These are phyloP conservation scores for Hippopotamyrus pictus DNA, from an alignment of 2,797 vertebrate species.

Conservation along the genomic window DNA sequence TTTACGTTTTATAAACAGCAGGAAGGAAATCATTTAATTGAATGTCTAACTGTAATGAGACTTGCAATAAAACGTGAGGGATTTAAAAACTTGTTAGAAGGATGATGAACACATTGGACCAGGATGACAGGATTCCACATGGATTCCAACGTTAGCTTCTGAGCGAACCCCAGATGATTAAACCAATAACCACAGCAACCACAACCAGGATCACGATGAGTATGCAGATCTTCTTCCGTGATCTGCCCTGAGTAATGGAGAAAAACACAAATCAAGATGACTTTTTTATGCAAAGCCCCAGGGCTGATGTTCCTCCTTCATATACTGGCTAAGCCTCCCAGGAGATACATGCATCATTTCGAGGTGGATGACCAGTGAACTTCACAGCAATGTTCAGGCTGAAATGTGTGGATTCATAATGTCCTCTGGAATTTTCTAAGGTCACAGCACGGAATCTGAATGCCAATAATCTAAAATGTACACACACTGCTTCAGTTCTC, in stretches of 20 bases:
- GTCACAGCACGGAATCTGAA: not conserved
- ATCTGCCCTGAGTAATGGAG: slow-evolving; percentile 63
- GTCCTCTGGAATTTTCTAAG: not conserved
- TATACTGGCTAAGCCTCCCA: not conserved
- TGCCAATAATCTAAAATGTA: not conserved
- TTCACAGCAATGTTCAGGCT: not conserved
- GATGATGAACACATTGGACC: not conserved
- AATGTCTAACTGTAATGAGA: not conserved
- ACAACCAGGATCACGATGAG: slow-evolving; percentile 66
- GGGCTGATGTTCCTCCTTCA: not conserved
- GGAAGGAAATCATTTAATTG: not conserved
- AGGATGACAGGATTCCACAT: not conserved
- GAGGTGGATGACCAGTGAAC: not conserved
- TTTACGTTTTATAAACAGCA: not conserved
- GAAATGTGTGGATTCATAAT: not conserved
- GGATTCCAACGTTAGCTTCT: slow-evolving; percentile 30
- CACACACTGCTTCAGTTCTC: not conserved
- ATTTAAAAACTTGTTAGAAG: not conserved
- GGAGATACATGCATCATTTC: not conserved
- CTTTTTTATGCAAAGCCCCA: not conserved
- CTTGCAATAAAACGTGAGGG: not conserved
- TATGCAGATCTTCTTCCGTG: slow-evolving; percentile 88
- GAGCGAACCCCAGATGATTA: slow-evolving; percentile 61
- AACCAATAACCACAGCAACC: slow-evolving; percentile 54
- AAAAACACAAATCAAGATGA: not conserved